These are phyloP conservation scores for Coluber constrictor DNA, from an alignment of 2,797 vertebrate genomes.

Conservation along the genomic window DNA sequence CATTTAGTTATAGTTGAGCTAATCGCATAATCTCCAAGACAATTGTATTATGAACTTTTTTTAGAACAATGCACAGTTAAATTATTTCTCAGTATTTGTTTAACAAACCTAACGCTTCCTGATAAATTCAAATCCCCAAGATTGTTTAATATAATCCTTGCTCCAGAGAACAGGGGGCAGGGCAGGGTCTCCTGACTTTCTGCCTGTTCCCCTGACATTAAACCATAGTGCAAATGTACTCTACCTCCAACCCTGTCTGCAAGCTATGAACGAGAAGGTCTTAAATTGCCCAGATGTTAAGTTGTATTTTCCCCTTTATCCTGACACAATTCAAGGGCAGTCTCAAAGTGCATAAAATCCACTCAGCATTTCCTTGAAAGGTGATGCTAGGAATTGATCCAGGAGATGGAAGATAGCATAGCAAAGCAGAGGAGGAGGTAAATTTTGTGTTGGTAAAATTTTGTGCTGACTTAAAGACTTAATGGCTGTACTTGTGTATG, in stretches of 20 bases:
- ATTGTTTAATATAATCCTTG: not conserved
- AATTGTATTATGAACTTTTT: not conserved
- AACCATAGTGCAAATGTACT: not conserved
- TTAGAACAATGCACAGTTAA: not conserved
- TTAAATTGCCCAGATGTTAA: not conserved
- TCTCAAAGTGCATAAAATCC: not conserved
- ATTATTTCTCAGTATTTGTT: not conserved
- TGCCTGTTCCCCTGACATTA: not conserved
- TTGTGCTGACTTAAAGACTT: not conserved
- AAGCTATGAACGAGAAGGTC: not conserved
- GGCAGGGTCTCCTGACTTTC: not conserved
- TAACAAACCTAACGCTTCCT: not conserved
- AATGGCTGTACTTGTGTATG: not conserved
- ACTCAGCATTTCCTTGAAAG: not conserved
- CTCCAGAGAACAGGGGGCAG: not conserved
- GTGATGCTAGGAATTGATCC: not conserved
- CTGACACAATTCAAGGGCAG: not conserved
- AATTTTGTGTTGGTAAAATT: not conserved
- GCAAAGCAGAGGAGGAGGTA: not conserved
- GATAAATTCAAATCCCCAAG: not conserved
- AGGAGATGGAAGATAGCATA: not conserved
- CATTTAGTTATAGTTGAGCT: not conserved
- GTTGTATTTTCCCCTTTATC: not conserved
- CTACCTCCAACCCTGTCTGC: not conserved
- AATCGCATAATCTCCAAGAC: not conserved